A percentile compares a stretch with the other conserved stretches of the same genome.
Evolutionary conservation across 2,797 vertebrate genomes (phyloP).

Genomic region (Falco rusticolus): DNA sequence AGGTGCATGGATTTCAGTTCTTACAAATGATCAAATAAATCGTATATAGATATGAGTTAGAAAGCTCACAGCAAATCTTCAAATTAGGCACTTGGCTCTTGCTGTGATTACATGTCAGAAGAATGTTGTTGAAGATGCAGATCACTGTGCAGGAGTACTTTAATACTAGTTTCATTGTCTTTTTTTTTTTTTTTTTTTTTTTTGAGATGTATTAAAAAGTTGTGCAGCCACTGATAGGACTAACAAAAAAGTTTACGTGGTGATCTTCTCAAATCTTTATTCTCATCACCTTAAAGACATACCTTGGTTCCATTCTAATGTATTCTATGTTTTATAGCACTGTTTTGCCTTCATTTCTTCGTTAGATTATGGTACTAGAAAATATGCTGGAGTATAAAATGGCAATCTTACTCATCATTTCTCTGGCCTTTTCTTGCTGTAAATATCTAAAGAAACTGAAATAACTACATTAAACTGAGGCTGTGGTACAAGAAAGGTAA

Average conservation of each 20-base stretch:
- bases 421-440: not conserved
- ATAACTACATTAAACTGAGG: not conserved
- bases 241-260: not conserved
- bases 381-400: not conserved
- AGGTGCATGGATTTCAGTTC: slow-evolving; percentile 63
- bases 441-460: not conserved
- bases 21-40: slow-evolving; percentile 34
- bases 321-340: not conserved
- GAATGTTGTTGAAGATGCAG: not conserved
- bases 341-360: not conserved
- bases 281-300: not conserved
- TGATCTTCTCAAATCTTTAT: not conserved
- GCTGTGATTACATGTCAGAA: not conserved
- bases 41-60: not conserved
- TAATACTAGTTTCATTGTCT: not conserved
- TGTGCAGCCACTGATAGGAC: not conserved
- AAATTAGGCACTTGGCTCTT: not conserved
- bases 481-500: not conserved
- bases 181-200: slow-evolving; percentile 10
- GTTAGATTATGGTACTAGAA: not conserved
- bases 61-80: slow-evolving; percentile 41
- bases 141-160: not conserved
- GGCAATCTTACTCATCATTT: not conserved
- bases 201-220: not conserved
- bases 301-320: not conserved